Base-by-base conservation (phyloP, 2,888 invertebrate species). In the Rhorus exstirpatorius region DNA sequence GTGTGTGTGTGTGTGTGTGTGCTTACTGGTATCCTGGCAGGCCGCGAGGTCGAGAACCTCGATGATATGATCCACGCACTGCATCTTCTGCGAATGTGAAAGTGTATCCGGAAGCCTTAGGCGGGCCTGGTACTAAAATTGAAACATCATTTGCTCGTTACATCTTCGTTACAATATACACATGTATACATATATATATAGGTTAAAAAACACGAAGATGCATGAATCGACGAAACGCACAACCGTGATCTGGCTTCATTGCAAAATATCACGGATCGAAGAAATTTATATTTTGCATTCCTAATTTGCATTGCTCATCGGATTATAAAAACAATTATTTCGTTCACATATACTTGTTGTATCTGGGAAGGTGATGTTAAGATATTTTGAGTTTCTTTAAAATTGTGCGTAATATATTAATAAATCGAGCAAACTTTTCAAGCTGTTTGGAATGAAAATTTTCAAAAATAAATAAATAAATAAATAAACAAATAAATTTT, bases 11-110 rank as follows among this genome's bases (percentile, higher is more conserved):
- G 58, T 46, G 17, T 17, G 44, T 46, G 17, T 53, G 83, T 85
- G 93, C 94, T 93, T 91, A 95, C 95, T 96, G 86, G 97, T 97
- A 90, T 97, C 95, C 91, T 96, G 96, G 91, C 97, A 97, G 90
- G 94, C 94, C 79, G 94, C 94, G 88, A 97, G 94, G 91, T 97
- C 96, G 88, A 97, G 93, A 58, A 96, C 95, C 90, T 96, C 95
- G 87, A 97, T 95, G 88, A 97, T 96, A 89, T 96, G 95, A 91
- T 97, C 96, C 87, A 97, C 96, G 92, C 96, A 95, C 86, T 95
- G 95, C 94, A 96, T 95, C 93, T 97, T 97, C 92, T 97, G 96
- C 83, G 94, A 93, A 89, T 95, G 94, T 80, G 96, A 94, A 94
- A 96, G 94, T 77, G 95, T 94, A 89, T 97, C 96, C 84, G 97